Base-by-base conservation (phyloP, 1,140 invertebrate genomes). In the Drosophila repleta region DNA sequence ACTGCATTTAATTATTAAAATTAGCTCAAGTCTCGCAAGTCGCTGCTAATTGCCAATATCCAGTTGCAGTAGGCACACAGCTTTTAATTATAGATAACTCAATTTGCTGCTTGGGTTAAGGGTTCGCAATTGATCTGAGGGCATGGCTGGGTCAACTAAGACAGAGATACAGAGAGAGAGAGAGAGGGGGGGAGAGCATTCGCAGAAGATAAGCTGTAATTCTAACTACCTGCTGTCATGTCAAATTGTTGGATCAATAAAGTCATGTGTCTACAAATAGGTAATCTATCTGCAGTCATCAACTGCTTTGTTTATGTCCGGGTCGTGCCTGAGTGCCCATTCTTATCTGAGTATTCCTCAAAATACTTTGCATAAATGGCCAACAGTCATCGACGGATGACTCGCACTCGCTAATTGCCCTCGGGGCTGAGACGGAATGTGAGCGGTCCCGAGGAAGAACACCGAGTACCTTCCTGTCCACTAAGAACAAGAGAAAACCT, bases 1-100 rank as follows among this genome's bases (percentile, higher is more conserved):
- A 79, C 70, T 82, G 63, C 76, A 76, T 74, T 77, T 65, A 84
- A 77, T 80, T 80, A 80, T 64, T 75, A 45, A 83, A 79, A 82
- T 75, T 64, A 72, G 46, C 60, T 60, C 46, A 65, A 35, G 56
- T 69, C 70, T 73, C 51, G 46, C 20, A 29, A 43, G 21, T 56
- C 13, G 35, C 18, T 35, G 56, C 71, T 83, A 79, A 83, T 84
- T 84, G 72, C 46, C 41, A 48, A 64, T 62, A 55, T 67, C 48
- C 56, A 76, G 26, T 72, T 63, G 46, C 51, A 43, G 32, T 41
- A 15, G 26, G 21, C 26, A 41, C 52, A 76, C 37, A 57, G 64
- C 60, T 62, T 63, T 21, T 21, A 45, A 65, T 65, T 52, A 52
- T 20, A 61, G 24, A 8, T 3, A 7, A 53, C 39, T 32, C 24